Percentiles rank a stretch among this genome's conserved stretches.
phyloP scores from a whole-genome alignment of 2,113 vertebrate genomes.

The Motacilla tschutschensis region DNA sequence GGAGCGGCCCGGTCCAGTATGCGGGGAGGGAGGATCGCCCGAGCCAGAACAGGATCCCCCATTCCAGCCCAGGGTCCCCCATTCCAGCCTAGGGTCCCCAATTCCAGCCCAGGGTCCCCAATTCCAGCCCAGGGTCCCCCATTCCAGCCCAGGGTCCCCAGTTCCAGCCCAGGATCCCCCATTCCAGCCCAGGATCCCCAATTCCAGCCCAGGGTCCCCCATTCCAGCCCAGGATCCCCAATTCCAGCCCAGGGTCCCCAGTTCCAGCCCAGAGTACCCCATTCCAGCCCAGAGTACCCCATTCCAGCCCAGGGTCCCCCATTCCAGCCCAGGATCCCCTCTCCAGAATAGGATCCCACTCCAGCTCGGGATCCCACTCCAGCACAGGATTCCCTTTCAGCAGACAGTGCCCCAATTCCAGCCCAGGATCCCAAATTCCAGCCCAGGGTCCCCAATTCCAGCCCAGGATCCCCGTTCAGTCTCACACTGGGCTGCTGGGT shows the following conservation, averaged over 20 bases:
- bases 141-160: not conserved
- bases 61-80: not conserved
- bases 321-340: no score
- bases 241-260: not conserved
- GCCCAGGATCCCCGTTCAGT: not conserved
- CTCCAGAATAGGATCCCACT: no score
- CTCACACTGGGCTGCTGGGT: not conserved
- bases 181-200: not conserved
- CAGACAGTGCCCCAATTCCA: not conserved
- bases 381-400: not conserved
- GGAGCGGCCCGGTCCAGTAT: not conserved
- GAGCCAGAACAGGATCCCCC: not conserved
- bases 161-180: not conserved
- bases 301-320: no score
- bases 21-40: no score
- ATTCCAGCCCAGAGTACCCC: no score
- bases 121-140: not conserved
- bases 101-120: not conserved
- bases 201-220: not conserved
- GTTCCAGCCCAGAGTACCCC: not conserved
- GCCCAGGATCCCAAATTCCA: not conserved
- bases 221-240: not conserved
- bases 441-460: no score
- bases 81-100: not conserved
- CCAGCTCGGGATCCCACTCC: not conserved